phyloP scores from a whole-genome alignment of 2,797 vertebrate genomes.

The Schizopygopsis malacanthus region DNA sequence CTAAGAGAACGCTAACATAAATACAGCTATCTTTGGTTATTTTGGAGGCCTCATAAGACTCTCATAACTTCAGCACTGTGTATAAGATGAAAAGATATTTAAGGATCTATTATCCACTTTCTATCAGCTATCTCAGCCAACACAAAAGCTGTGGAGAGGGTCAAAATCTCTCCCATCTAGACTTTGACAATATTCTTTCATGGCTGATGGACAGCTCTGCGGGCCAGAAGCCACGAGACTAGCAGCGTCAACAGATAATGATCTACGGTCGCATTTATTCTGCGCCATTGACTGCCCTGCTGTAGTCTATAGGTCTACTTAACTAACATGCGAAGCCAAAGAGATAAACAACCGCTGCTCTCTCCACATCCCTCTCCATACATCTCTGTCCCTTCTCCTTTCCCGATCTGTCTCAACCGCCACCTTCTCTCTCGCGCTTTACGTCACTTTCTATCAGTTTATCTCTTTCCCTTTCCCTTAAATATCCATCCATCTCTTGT shows the following conservation, averaged over 20 bases:
- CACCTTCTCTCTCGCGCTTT: conserved; percentile 40
- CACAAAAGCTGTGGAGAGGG: conserved; percentile 31
- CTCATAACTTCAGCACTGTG: background rate
- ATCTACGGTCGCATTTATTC: conserved; percentile 51
- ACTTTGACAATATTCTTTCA: conserved; percentile 42
- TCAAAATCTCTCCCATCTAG: conserved; percentile 35
- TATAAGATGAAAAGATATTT: conserved; percentile 4
- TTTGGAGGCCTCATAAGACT: conserved; percentile 4
- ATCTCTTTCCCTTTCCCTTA: conserved; percentile 39
- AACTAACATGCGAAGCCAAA: conserved; percentile 23
- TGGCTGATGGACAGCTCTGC: conserved; percentile 26
- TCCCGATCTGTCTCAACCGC: conserved; percentile 27
- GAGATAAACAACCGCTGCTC: conserved; percentile 35
- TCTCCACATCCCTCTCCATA: conserved; percentile 44
- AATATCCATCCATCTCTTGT: conserved; percentile 57
- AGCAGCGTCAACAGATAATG: conserved; percentile 40
- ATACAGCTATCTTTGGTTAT: background rate
- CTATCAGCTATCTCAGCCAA: background rate
- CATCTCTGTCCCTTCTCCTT: conserved; percentile 49
- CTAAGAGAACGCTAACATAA: background rate
- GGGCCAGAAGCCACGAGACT: conserved; percentile 21
- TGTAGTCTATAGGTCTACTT: conserved; percentile 29
- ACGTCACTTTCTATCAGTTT: conserved; percentile 51
- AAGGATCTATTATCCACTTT: conserved; percentile 8
- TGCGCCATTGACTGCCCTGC: conserved; percentile 28